phyloP scores from a whole-genome alignment of 2,797 vertebrate species.

The Iguana delicatissima region DNA sequence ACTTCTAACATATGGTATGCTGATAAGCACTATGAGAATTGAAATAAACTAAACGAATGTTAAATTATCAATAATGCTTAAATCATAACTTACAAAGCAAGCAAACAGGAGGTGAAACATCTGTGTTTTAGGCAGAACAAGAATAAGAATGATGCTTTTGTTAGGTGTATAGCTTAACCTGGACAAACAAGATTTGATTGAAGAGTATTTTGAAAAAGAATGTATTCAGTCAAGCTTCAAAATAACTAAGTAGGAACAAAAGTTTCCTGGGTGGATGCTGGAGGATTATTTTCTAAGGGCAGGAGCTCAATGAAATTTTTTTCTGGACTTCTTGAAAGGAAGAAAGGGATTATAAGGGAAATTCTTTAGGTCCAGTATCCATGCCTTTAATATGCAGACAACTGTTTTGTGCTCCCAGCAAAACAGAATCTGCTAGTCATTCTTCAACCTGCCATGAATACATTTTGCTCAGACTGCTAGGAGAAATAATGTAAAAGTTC shows the following conservation, averaged over 20 bases:
- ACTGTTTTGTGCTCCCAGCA: not conserved
- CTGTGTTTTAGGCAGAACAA: not conserved
- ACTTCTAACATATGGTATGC: not conserved
- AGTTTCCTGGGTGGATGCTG: not conserved
- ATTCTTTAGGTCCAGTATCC: not conserved
- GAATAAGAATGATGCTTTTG: not conserved
- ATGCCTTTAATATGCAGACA: no score
- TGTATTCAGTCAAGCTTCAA: slow-evolving; percentile 11
- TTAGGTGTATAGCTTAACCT: not conserved
- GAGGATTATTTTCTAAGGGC: not conserved
- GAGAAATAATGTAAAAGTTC: slow-evolving; percentile 48
- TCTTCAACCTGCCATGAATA: slow-evolving; percentile 47
- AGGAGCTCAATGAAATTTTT: not conserved
- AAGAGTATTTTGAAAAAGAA: slow-evolving; percentile 66
- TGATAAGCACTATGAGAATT: not conserved
- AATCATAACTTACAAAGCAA: not conserved
- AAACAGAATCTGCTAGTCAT: slow-evolving; percentile 57
- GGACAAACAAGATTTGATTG: slow-evolving; percentile 43
- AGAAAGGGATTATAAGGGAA: not conserved
- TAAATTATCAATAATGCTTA: not conserved
- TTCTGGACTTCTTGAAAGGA: not conserved
- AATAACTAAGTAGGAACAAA: slow-evolving; percentile 46
- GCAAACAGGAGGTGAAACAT: not conserved
- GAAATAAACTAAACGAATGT: not conserved
- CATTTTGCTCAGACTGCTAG: slow-evolving; percentile 30